Evolutionary conservation across 1,140 invertebrate species (phyloP), one percentile per base, ranked within the genome.

Genomic region (Probaryconus sp.): DNA sequence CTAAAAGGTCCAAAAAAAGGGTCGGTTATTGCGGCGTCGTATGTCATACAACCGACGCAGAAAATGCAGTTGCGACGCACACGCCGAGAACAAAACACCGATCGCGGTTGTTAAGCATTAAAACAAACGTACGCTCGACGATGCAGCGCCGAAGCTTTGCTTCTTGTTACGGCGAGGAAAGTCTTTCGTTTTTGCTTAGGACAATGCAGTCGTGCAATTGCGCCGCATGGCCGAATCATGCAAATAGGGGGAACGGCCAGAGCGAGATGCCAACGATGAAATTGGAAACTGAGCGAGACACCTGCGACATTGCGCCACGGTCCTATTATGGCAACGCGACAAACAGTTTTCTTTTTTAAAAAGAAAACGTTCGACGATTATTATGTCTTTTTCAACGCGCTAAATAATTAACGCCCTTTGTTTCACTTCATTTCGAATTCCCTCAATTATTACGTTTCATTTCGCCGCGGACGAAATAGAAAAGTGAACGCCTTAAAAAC

Each of bases 121-220:
- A 53, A 69, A 68, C 55, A 60, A 45, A 53, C 38, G 30, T 43
- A 48, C 45, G 16, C 9, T 30, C 7, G 6, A 16, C 18, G 38
- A 21, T 42, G 16, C 17, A 30, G 28, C 3, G 28, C 21, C 14
- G 30, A 26, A 2, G 14, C 5, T 14, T 13, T 14, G 31, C 28
- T 60, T 68, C 47, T 53, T 60, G 43, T 28, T 14, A 16, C 31
- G 14, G 11, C 14, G 18, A n/a, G 21, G 28, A 63, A 63, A 71
- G 35, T 56, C 68, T 71, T 40, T 7, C 9, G 20, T 71, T 71
- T 56, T 71, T 71, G 68, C 33, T 33, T 13, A 9, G n/a, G 5
- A 56, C 35, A 48, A 63, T 70, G 26, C 16, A 56, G 26, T 60
- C 20, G 33, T 11, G 37, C 31, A 56, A 56, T 67, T 45, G 26